A percentile compares a stretch with the other conserved stretches of the same genome.
These are phyloP conservation scores for Choloepus hoffmanni DNA, from an alignment of 2,113 vertebrate genomes.

Conservation along the genomic window DNA sequence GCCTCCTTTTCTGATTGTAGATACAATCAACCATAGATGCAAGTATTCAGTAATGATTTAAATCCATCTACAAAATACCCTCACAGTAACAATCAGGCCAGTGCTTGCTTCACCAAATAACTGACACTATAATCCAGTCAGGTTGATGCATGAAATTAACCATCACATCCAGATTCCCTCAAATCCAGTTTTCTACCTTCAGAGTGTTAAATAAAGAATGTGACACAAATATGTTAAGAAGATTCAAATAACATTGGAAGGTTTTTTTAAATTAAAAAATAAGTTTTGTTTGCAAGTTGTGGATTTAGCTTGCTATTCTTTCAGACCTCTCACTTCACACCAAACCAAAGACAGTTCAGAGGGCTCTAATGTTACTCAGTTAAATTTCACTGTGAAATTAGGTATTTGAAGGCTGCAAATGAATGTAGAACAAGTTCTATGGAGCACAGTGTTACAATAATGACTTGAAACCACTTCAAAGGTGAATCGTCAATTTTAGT, in stretches of 20 bases:
- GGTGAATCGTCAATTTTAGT: conserved; percentile 65
- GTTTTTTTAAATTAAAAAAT: conserved; percentile 61
- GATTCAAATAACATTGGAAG: conserved; percentile 1
- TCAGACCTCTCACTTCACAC: conserved; percentile 32
- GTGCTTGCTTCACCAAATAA: too few relatives aligned
- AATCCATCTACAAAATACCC: too few relatives aligned
- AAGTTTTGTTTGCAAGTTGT: conserved; percentile 63
- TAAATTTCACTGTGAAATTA: conserved; percentile 77
- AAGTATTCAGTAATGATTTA: too few relatives aligned
- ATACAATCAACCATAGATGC: too few relatives aligned
- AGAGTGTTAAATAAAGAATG: conserved; percentile 10
- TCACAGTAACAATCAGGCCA: too few relatives aligned
- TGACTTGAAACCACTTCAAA: conserved; percentile 81
- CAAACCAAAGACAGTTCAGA: conserved; percentile 56
- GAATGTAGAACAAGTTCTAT: conserved; percentile 78
- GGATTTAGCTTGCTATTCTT: neutral
- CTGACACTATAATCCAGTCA: too few relatives aligned
- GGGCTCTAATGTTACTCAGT: conserved; percentile 14
- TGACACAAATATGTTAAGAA: conserved; percentile 11
- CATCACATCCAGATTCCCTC: neutral
- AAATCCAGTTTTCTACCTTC: neutral
- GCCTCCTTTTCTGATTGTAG: too few relatives aligned
- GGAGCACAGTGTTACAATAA: conserved; percentile 72
- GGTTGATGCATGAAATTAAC: too few relatives aligned
- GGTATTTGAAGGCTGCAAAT: conserved; percentile 82